Conservation (phyloP, 92 coral and sea anemone genomes). For the Ricordea florida region DNA sequence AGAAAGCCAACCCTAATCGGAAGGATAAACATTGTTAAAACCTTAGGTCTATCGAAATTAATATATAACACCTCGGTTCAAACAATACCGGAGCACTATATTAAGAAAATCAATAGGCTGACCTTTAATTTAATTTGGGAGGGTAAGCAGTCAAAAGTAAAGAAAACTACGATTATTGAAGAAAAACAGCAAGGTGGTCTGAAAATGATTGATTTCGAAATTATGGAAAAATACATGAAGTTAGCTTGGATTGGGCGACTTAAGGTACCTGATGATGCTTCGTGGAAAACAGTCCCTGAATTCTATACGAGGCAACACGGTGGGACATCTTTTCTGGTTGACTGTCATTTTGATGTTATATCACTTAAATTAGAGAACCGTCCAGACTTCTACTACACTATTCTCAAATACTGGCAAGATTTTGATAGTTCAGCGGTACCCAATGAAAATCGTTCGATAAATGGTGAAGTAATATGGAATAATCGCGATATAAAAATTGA, state of each 20-base stretch:
- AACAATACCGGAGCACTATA: background rate
- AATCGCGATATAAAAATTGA: background rate
- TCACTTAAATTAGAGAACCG: background rate
- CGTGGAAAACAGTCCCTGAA: background rate
- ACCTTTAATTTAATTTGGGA: constrained; percentile 19
- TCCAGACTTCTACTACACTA: background rate
- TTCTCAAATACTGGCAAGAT: constrained; percentile 4
- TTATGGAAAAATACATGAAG: background rate
- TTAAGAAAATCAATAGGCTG: background rate
- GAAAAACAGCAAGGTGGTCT: background rate
- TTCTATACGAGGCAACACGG: background rate
- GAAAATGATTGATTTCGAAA: background rate
- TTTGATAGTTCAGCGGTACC: background rate
- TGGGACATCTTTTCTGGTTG: background rate
- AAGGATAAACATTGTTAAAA: constrained; percentile 12
- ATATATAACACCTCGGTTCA: background rate
- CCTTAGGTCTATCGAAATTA: background rate
- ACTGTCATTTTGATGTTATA: background rate
- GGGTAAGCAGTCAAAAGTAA: constrained; percentile 12
- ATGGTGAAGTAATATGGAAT: background rate
- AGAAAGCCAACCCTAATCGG: background rate
- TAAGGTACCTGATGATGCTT: background rate
- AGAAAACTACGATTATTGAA: constrained; percentile 4
- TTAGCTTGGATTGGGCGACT: background rate
- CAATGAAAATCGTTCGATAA: background rate